Percentiles rank a stretch among this genome's conserved stretches.
These are phyloP conservation scores for Agrochola lychnidis DNA, from an alignment of 2,888 invertebrate species.

Conservation along the genomic window DNA sequence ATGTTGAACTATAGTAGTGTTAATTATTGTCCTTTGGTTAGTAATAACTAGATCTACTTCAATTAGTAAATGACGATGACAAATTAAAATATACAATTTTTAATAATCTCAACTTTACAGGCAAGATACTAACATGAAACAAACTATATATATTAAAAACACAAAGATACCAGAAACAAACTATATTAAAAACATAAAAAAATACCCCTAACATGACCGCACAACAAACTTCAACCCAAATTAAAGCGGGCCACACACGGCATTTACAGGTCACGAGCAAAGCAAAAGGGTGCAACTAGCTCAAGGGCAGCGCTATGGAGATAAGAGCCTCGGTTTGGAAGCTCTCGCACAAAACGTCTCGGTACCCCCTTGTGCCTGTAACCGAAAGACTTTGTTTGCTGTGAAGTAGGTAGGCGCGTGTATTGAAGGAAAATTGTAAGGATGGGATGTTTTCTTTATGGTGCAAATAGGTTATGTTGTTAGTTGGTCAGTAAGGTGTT, in stretches of 20 bases:
- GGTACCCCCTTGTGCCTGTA: constrained; percentile 33
- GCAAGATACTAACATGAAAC: no score
- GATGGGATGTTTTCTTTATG: constrained; percentile 5
- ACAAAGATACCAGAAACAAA: background rate
- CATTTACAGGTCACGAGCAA: constrained; percentile 50
- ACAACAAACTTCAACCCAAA: constrained; percentile 28
- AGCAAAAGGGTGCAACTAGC: constrained; percentile 59
- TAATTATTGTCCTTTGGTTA: background rate
- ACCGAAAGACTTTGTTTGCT: constrained; percentile 32
- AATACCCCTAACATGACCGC: constrained; percentile 18
- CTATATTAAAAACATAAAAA: background rate
- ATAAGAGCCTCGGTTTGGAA: constrained; percentile 42
- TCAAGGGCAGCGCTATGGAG: constrained; percentile 53
- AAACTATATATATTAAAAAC: no score
- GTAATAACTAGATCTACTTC: background rate
- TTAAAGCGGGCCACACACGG: constrained; percentile 22
- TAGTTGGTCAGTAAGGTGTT: constrained; percentile 14
- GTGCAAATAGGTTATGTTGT: constrained; percentile 24
- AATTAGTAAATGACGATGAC: background rate
- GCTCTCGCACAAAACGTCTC: constrained; percentile 38
- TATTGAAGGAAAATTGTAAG: constrained; percentile 26
- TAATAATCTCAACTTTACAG: background rate
- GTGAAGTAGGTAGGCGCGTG: background rate
- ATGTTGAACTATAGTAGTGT: no score
- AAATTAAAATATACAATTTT: background rate